These are phyloP conservation scores for Nothoprocta pentlandii DNA, from an alignment of 2,113 vertebrate species.

Conservation along the genomic window DNA sequence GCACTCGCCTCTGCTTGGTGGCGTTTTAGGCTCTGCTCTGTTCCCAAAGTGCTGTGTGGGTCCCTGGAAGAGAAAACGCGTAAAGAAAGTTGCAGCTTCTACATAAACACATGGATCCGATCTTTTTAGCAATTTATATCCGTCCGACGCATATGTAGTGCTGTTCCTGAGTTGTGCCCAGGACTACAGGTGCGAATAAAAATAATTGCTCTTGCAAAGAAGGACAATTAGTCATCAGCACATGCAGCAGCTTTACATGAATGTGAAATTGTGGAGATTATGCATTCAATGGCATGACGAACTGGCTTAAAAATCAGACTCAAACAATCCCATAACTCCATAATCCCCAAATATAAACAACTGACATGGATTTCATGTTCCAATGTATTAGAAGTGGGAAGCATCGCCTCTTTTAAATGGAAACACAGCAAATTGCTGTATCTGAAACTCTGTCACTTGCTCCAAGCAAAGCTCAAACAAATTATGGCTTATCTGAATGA, in stretches of 20 bases:
- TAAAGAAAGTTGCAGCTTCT: background rate
- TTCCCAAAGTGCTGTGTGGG: background rate
- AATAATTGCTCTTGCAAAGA: background rate
- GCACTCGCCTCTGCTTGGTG: background rate
- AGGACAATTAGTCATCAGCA: background rate
- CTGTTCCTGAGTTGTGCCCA: background rate
- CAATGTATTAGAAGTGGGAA: constrained; percentile 31
- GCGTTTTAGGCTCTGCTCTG: background rate
- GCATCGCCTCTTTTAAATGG: constrained; percentile 58
- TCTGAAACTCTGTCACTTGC: constrained; percentile 51
- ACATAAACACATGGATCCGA: background rate
- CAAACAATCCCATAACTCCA: constrained; percentile 38
- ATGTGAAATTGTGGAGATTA: background rate
- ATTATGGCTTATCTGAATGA: constrained; percentile 70
- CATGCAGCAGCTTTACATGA: background rate
- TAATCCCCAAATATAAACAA: constrained; percentile 54
- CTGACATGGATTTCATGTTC: constrained; percentile 56
- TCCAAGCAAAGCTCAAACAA: constrained; percentile 61
- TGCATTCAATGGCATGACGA: background rate
- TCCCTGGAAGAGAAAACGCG: background rate
- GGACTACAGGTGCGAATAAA: constrained; percentile 22
- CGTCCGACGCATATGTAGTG: background rate
- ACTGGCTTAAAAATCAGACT: constrained; percentile 37
- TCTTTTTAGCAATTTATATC: constrained; percentile 1
- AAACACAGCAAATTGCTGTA: constrained; percentile 50